A percentile compares a stretch with the other conserved stretches of the same genome.
These are phyloP conservation scores for Endomychus coccineus DNA, from an alignment of 2,888 invertebrate species.

Conservation along the genomic window DNA sequence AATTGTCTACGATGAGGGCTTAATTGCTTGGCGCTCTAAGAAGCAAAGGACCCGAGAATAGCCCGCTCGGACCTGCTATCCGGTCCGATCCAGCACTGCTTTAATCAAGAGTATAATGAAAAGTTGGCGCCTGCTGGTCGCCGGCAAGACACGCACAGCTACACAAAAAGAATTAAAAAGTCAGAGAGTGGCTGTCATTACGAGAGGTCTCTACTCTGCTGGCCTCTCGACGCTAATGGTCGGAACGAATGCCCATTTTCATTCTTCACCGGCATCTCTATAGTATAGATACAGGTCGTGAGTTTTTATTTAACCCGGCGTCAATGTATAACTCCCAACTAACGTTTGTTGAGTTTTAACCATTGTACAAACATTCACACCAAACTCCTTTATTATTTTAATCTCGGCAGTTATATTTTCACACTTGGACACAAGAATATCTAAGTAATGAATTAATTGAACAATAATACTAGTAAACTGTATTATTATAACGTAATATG, in stretches of 20 bases:
- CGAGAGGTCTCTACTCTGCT: conserved; percentile 13
- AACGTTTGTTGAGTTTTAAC: too few relatives aligned
- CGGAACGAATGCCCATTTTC: conserved; percentile 32
- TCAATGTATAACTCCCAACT: conserved; percentile 2
- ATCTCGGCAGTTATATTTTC: too few relatives aligned
- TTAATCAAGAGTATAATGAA: conserved; percentile 44
- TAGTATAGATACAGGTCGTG: conserved; percentile 1
- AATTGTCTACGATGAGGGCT: conserved; percentile 6
- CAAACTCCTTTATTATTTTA: too few relatives aligned
- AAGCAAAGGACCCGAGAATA: conserved; percentile 17
- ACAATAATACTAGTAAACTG: too few relatives aligned
- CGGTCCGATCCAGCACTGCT: conserved; percentile 25
- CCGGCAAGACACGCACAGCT: conserved; percentile 39
- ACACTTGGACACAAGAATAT: too few relatives aligned
- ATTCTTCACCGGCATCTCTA: conserved; percentile 15
- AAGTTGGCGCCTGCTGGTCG: conserved; percentile 43
- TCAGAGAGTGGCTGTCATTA: conserved; percentile 35
- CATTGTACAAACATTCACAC: too few relatives aligned
- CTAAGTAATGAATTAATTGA: too few relatives aligned
- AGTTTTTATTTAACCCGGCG: conserved; percentile 3
- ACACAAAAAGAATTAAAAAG: conserved; percentile 40
- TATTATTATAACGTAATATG: too few relatives aligned
- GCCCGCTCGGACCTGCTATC: conserved; percentile 6
- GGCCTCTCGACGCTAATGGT: conserved; percentile 28
- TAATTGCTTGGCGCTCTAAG: conserved; percentile 12